A percentile compares a stretch with the other conserved stretches of the same genome.
Conservation (phyloP, 2,113 vertebrate genomes). For the Bombycilla garrulus region DNA sequence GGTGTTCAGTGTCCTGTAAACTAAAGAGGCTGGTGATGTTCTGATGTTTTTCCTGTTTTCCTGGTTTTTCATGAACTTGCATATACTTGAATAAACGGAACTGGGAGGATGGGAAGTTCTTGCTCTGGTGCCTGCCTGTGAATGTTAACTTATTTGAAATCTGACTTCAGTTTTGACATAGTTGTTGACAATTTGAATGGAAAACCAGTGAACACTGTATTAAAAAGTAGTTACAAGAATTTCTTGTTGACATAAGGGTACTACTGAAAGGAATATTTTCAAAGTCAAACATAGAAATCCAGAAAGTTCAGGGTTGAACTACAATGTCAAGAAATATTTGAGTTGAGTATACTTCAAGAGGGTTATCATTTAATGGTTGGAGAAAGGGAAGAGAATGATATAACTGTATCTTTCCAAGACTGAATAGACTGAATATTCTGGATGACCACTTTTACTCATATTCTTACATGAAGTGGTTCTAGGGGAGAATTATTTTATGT, state of each 20-base stretch:
- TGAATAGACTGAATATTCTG: neutral
- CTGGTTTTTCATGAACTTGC: neutral
- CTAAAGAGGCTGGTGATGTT: neutral
- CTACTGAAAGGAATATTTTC: neutral
- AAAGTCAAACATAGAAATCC: neutral
- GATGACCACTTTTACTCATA: neutral
- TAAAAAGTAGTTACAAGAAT: neutral
- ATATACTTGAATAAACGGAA: neutral
- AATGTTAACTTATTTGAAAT: neutral
- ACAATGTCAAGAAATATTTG: neutral
- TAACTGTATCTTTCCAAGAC: neutral
- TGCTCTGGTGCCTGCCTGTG: neutral
- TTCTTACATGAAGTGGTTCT: neutral
- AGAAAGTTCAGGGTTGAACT: neutral
- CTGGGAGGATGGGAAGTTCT: neutral
- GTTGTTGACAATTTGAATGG: neutral
- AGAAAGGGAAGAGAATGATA: neutral
- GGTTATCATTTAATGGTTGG: neutral
- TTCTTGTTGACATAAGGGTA: neutral
- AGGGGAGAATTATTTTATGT: neutral
- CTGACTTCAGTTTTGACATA: neutral
- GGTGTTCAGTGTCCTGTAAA: neutral
- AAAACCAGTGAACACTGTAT: neutral
- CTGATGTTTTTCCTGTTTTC: neutral
- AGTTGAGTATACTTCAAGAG: neutral